Percentiles rank a stretch among this genome's conserved stretches.
Evolutionary conservation across 2,113 vertebrate species (phyloP).

Genomic region (Burhinus oedicnemus): DNA sequence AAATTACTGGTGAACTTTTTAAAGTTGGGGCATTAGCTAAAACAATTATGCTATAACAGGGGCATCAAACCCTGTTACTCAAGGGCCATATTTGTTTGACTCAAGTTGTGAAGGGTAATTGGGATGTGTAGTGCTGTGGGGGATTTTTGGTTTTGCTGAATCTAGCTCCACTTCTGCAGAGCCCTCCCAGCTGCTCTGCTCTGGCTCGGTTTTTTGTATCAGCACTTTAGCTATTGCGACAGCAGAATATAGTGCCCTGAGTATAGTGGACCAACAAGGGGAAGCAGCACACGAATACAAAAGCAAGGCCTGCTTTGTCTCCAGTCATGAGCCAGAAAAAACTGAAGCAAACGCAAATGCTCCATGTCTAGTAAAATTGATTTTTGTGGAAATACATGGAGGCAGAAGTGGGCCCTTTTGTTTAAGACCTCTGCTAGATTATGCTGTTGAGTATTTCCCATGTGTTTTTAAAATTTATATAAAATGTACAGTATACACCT

Average conservation of each 20-base stretch:
- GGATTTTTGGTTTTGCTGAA: background rate
- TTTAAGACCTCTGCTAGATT: slow-evolving; percentile 5
- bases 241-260: slow-evolving; percentile 29
- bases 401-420: background rate
- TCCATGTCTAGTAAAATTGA: background rate
- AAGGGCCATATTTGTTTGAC: background rate
- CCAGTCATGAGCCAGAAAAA: slow-evolving; percentile 13
- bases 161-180: background rate
- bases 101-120: background rate
- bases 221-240: slow-evolving; percentile 25
- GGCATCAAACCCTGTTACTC: background rate
- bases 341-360: slow-evolving; percentile 24
- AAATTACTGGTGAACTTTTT: slow-evolving; percentile 68
- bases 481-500: slow-evolving; percentile 6
- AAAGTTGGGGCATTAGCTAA: slow-evolving; percentile 70
- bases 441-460: background rate
- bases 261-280: slow-evolving; percentile 27
- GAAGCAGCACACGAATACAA: background rate
- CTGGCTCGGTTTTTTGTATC: slow-evolving; percentile 25
- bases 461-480: slow-evolving; percentile 28
- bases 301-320: background rate
- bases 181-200: slow-evolving; percentile 43
- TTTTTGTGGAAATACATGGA: background rate
- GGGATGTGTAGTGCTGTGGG: background rate
- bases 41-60: slow-evolving; percentile 41